Evolutionary conservation across 2,797 vertebrate species (phyloP).

Genomic region (Forpus xanthops): DNA sequence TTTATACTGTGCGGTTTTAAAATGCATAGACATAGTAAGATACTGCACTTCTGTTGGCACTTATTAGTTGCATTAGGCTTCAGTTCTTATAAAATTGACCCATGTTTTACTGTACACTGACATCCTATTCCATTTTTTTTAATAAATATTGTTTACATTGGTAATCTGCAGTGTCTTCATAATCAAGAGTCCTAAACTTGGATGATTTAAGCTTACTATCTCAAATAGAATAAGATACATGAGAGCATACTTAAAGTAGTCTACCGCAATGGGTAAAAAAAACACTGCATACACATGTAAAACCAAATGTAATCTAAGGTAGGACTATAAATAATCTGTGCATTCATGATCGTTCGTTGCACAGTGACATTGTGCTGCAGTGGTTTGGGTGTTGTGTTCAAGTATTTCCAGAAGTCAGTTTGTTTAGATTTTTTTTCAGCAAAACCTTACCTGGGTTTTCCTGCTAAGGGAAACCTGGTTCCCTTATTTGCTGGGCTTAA

Average conservation of each 20-base stretch:
- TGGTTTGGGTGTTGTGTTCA: background rate
- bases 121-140: background rate
- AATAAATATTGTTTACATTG: background rate
- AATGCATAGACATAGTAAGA: background rate
- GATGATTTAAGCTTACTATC: background rate
- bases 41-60: background rate
- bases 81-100: background rate
- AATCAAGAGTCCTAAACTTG: background rate
- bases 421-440: background rate
- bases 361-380: background rate
- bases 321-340: background rate
- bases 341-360: background rate
- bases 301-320: background rate
- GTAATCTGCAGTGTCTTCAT: background rate
- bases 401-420: background rate
- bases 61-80: background rate
- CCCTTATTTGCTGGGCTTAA: background rate
- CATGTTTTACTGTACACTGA: background rate
- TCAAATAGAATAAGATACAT: background rate
- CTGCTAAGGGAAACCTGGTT: background rate
- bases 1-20: background rate
- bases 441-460: background rate
- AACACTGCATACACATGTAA: background rate
- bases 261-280: background rate
- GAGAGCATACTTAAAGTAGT: background rate